Base-by-base conservation (phyloP, 2,888 invertebrate genomes). In the Netelia inedita region DNA sequence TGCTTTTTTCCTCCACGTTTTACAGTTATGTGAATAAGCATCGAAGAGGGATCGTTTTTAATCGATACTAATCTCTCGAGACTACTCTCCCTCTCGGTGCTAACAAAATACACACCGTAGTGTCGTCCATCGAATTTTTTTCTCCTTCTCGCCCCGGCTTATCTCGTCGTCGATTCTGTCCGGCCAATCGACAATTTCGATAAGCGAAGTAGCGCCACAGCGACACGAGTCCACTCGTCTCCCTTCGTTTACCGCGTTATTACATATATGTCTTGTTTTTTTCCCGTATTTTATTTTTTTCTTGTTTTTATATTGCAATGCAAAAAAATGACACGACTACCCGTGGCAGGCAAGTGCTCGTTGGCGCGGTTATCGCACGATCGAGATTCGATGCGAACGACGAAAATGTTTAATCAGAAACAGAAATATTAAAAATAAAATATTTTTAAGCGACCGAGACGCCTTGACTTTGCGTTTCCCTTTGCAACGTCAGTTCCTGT, bases 31-130 rank as follows among this genome's bases (percentile, higher is more conserved):
- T 21, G 69, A 72, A 65, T 61, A 50, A 68, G 66, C n/a, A 53
- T 35, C n/a, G 35, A 41, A 9, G 57, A 68, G 41, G 78, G 63
- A 86, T 88, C 84, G 85, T 82, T 89, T 88, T 89, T 87, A 85
- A 88, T 89, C 88, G 88, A 86, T 83, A 86, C 84, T 85, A 87
- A 89, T 90, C 89, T 90, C 89, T 88, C 59, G 65, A 65, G 72
- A 85, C 73, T 66, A 53, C 78, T 82, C 84, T 71, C 88, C 69
- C 79, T 74, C 59, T 75, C 83, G 84, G 28, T 59, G 21, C 69
- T 75, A 61, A 69, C 66, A n/a, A 59, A 41, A 74, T 46, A 61
- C 11, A 68, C 35, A 68, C 84, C 71, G 46, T 74, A 69, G 73
- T 73, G 71, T 71, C 73, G 78, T 78, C 83, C 79, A 59, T 82